A percentile compares a stretch with the other conserved stretches of the same genome.
Evolutionary conservation across 2,797 vertebrate genomes (phyloP).

Genomic region (Ceryle rudis): DNA sequence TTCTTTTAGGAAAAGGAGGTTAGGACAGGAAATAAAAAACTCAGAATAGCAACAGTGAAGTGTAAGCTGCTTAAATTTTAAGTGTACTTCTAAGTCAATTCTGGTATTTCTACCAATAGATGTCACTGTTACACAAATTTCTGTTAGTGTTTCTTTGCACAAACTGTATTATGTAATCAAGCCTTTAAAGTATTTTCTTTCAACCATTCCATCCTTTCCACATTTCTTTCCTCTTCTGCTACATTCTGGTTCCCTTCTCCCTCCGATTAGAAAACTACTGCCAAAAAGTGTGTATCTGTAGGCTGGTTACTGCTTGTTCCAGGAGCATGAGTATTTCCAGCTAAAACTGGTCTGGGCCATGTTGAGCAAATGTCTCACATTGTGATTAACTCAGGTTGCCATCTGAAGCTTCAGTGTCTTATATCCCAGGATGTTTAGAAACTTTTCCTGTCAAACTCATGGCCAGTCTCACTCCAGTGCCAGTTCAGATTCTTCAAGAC

Average conservation of each 20-base stretch:
- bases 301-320: not conserved
- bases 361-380: not conserved
- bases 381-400: not conserved
- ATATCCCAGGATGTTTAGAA: not conserved
- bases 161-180: not conserved
- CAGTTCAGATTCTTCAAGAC: not conserved
- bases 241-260: not conserved
- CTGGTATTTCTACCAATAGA: constrained; percentile 54
- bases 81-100: not conserved
- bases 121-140: constrained; percentile 65
- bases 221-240: not conserved
- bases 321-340: not conserved
- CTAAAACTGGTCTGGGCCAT: not conserved
- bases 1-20: not conserved
- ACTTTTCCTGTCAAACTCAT: not conserved
- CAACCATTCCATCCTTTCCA: not conserved
- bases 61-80: not conserved
- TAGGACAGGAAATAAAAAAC: not conserved
- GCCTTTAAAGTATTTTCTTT: not conserved
- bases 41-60: not conserved
- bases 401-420: not conserved
- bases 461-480: not conserved
- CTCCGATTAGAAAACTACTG: not conserved
- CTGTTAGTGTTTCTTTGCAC: not conserved
- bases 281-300: not conserved